A percentile compares a stretch with the other conserved stretches of the same genome.
These are phyloP conservation scores for Lota lota DNA, from an alignment of 2,113 vertebrate species.

Conservation along the genomic window DNA sequence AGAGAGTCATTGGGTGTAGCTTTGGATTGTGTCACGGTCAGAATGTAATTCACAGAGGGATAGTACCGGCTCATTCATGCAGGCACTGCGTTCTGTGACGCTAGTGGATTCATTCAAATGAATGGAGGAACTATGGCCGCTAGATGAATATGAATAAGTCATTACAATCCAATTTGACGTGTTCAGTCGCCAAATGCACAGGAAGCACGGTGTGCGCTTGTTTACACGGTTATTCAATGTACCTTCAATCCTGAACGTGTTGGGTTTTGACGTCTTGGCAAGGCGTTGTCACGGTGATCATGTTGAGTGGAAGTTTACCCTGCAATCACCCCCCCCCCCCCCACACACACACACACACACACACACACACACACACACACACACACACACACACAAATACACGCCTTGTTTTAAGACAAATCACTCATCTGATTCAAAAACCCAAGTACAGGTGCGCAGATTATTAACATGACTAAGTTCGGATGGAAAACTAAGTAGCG, in stretches of 20 bases:
- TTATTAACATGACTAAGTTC: slow-evolving; percentile 1
- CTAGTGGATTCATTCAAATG: slow-evolving; percentile 26
- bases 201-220: not conserved
- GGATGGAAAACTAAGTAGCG: no score
- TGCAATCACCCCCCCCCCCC: no score
- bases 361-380: slow-evolving; percentile 14
- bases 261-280: slow-evolving; percentile 83
- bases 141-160: slow-evolving; percentile 38
- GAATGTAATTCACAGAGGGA: slow-evolving; percentile 50
- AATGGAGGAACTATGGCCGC: slow-evolving; percentile 31
- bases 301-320: slow-evolving; percentile 92
- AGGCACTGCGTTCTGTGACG: slow-evolving; percentile 50
- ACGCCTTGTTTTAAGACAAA: not conserved
- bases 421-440: not conserved
- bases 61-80: slow-evolving; percentile 62
- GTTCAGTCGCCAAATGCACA: not conserved
- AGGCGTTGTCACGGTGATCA: slow-evolving; percentile 84
- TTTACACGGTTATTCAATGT: slow-evolving; percentile 7
- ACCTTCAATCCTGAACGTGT: slow-evolving; percentile 94
- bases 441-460: not conserved
- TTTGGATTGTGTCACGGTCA: slow-evolving; percentile 60
- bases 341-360: no score
- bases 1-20: slow-evolving; percentile 56
- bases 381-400: slow-evolving; percentile 14
- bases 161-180: not conserved